Percentiles rank a stretch among this genome's conserved stretches.
Evolutionary conservation across 1,140 invertebrate species (phyloP).

Genomic region (Cecropterus lyciades): DNA sequence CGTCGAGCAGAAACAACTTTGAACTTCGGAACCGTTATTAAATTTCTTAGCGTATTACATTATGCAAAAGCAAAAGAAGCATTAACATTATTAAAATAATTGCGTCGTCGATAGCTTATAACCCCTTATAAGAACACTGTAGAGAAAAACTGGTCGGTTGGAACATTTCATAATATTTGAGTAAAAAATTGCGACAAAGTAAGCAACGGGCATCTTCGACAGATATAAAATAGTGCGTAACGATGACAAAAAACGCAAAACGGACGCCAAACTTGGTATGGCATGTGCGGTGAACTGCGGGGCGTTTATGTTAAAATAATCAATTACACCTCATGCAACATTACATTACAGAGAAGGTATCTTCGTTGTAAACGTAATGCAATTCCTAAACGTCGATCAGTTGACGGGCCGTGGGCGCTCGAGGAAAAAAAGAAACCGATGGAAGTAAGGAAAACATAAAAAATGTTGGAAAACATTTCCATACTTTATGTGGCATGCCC

Average conservation of each 20-base stretch:
- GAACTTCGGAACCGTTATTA: constrained; percentile 19
- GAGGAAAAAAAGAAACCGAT: constrained; percentile 6
- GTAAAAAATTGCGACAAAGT: constrained; percentile 30
- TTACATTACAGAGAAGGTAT: constrained; percentile 3
- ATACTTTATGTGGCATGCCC: constrained; percentile 21
- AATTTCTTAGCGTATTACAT: constrained; percentile 17
- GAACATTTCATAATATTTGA: constrained; percentile 29
- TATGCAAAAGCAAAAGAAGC: constrained; percentile 27
- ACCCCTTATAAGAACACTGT: constrained; percentile 25
- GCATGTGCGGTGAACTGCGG: constrained; percentile 15
- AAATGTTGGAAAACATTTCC: constrained; percentile 31
- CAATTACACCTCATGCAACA: constrained; percentile 12
- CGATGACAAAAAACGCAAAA: constrained; percentile 5
- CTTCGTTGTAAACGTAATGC: constrained; percentile 1
- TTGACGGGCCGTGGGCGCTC: not conserved
- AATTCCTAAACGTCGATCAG: constrained; percentile 6
- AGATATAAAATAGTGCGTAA: constrained; percentile 27
- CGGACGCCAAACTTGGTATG: constrained; percentile 7
- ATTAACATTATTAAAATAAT: constrained; percentile 35
- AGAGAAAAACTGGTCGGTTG: constrained; percentile 22
- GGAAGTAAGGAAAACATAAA: constrained; percentile 16
- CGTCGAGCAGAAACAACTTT: constrained; percentile 18
- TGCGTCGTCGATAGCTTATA: constrained; percentile 22
- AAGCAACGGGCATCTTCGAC: constrained; percentile 4
- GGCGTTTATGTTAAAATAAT: constrained; percentile 21